phyloP scores from a whole-genome alignment of 2,113 vertebrate genomes.

The Mixornis gularis region DNA sequence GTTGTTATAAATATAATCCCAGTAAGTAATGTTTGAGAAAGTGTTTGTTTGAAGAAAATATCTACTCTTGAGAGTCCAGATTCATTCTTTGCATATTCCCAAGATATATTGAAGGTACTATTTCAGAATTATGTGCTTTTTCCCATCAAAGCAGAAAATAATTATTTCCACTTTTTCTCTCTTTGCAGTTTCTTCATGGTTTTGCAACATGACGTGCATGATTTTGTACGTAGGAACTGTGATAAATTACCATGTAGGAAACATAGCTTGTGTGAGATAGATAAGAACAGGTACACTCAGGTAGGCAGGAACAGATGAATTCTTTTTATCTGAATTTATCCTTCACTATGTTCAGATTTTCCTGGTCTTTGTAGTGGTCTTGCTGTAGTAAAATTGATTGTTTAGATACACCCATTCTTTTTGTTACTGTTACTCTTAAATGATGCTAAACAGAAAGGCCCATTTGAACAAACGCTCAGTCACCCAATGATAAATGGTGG shows the following conservation, averaged over 20 bases:
- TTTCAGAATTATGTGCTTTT: neutral
- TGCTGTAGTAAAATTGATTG: neutral
- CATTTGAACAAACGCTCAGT: slow-evolving; percentile 32
- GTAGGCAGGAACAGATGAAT: neutral
- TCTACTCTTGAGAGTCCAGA: neutral
- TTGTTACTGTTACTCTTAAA: slow-evolving; percentile 12
- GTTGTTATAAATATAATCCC: neutral
- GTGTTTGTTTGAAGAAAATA: neutral
- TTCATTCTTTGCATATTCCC: neutral
- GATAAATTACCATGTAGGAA: neutral
- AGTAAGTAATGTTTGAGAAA: neutral
- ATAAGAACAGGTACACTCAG: neutral
- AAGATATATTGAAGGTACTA: neutral
- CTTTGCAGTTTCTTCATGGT: neutral
- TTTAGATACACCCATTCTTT: neutral
- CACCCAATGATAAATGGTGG: slow-evolving; percentile 44
- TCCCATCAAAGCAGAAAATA: neutral
- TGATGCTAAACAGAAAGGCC: slow-evolving; percentile 12
- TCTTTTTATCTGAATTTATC: neutral
- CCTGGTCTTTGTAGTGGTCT: neutral
- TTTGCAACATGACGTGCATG: neutral
- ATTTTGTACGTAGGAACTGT: neutral
- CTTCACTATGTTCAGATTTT: neutral
- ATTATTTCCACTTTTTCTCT: neutral
- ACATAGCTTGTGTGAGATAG: neutral